phyloP scores from a whole-genome alignment of 2,888 invertebrate species.

The Ichneumoninae sp. region DNA sequence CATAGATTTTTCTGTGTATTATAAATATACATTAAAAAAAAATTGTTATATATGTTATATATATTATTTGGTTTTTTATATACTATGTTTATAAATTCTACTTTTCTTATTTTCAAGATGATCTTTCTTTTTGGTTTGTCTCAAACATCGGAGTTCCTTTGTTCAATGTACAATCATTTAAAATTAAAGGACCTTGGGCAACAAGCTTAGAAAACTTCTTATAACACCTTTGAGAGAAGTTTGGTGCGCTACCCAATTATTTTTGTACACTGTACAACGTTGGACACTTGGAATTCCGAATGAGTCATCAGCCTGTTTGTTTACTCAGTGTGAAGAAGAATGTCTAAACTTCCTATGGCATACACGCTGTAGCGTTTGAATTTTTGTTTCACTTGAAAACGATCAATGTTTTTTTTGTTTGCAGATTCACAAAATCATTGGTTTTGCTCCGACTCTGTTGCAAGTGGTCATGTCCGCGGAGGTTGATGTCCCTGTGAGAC shows the following conservation, averaged over 20 bases:
- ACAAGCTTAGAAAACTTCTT: too few species aligned
- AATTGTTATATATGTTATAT: too few species aligned
- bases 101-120: too few species aligned
- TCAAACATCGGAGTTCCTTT: too few species aligned
- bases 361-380: neutral
- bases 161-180: too few species aligned
- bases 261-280: neutral
- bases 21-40: too few species aligned
- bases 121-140: too few species aligned
- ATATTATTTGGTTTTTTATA: too few species aligned
- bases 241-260: neutral
- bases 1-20: too few species aligned
- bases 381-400: neutral
- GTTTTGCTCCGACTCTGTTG: conserved; percentile 96
- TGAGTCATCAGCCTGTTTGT: conserved; percentile 23
- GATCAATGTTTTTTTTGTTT: conserved; percentile 57
- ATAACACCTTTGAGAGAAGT: neutral
- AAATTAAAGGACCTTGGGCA: too few species aligned
- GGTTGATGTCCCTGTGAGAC: conserved; percentile 95
- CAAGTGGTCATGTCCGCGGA: conserved; percentile 97
- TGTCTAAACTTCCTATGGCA: neutral
- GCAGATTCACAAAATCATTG: conserved; percentile 97
- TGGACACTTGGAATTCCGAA: neutral
- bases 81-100: too few species aligned
- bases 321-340: neutral